Base-by-base conservation (phyloP, 2,113 vertebrate genomes). In the Nothocercus nigrocapillus region DNA sequence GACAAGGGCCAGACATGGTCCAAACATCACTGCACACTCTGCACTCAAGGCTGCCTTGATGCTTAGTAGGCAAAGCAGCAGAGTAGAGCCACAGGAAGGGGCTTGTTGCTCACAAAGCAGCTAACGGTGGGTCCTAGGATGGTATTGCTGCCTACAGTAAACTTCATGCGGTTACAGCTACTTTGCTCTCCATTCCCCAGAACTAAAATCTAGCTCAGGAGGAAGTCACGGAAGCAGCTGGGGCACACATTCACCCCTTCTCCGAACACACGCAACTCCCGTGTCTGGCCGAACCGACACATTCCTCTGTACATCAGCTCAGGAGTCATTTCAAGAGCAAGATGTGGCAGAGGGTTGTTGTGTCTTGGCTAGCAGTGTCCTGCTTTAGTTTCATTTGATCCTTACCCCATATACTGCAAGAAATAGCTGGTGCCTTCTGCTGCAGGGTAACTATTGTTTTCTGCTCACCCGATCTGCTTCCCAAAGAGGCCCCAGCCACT, bases 1-100 rank as follows among this genome's bases (percentile, higher is more conserved):
- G n/a, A 14, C 13, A 25, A 76, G 45, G 20, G 17, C 5, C 34
- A 28, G 64, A 11, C 54, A 9, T 0, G 2, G n/a, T 63, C 80
- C 8, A 0, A 15, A 6, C 2, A 0, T 10, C 62, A 13, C 51
- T 9, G 30, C 1, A 2, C 4, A 0, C 32, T 1, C 18, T 17
- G 61, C 70, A 4, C 0, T 18, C 59, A 16, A n/a, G 19, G 61
- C 80, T 77, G 38, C 34, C 54, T 70, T 45, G 70, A 11, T 4
- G 27, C 61, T 63, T 18, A 7, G 17, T 1, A 56, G 45, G 19
- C 0, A 3, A 74, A 30, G 16, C 34, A 9, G 40, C 5, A 19
- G 8, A 13, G 16, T 11, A 34, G 24, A 32, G 36, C 53, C n/a
- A 18, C 17, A 19, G 59, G 5, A 70, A 42, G 0, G 0, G 40